phyloP scores from a whole-genome alignment of 2,113 vertebrate species.

The Nibea coibor region DNA sequence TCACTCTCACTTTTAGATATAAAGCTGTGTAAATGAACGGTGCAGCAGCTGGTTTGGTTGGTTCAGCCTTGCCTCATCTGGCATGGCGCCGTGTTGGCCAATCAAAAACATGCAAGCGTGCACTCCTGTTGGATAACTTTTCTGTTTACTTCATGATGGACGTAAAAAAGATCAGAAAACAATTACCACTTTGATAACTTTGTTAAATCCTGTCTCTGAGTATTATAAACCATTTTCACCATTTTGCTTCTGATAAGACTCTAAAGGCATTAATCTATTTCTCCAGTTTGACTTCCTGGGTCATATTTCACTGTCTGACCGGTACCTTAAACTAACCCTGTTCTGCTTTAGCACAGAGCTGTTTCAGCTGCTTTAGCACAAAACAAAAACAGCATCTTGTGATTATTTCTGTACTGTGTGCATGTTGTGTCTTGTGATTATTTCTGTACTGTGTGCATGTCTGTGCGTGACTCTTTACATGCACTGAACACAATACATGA shows the following conservation, averaged over 20 bases:
- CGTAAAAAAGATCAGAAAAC: background rate
- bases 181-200: background rate
- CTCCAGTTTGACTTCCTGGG: background rate
- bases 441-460: background rate
- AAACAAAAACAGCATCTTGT: too few species aligned
- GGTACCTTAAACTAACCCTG: background rate
- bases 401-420: too few species aligned
- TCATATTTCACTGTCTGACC: background rate
- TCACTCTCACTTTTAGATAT: too few species aligned
- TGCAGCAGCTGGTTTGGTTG: too few species aligned
- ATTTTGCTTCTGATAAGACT: background rate
- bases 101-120: too few species aligned
- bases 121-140: background rate
- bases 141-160: background rate
- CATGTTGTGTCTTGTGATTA: background rate
- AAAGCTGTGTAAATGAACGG: too few species aligned
- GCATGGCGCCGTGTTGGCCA: too few species aligned
- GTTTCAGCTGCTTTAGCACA: too few species aligned
- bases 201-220: background rate
- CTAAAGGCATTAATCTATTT: background rate
- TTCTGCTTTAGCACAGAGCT: background rate
- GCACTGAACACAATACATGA: background rate
- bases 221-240: background rate
- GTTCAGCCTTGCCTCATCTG: too few species aligned
- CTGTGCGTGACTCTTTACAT: background rate